Percentiles rank a stretch among this genome's conserved stretches.
Evolutionary conservation across 2,797 vertebrate genomes (phyloP).

Genomic region (Paramormyrops hopkinsi): DNA sequence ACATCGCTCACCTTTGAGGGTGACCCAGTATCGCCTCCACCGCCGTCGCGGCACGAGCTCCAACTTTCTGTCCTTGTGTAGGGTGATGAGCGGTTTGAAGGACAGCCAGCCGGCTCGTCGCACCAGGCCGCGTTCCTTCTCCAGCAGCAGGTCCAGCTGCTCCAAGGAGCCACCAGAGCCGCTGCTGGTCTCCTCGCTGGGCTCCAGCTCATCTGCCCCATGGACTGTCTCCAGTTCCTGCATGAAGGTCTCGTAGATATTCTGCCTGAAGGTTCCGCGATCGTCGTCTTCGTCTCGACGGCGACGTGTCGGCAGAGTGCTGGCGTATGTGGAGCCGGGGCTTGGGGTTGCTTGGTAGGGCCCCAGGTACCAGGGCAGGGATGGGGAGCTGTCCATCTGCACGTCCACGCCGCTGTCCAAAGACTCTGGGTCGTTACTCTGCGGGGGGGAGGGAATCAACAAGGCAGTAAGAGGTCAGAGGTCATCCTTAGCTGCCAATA

Average conservation of each 20-base stretch:
- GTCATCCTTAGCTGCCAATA: neutral
- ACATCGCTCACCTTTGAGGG: constrained; percentile 73
- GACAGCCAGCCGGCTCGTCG: constrained; percentile 86
- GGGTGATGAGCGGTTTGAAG: constrained; percentile 81
- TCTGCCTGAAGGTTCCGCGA: constrained; percentile 63
- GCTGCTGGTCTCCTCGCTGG: constrained; percentile 61
- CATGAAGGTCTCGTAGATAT: constrained; percentile 89
- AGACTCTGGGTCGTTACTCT: constrained; percentile 60
- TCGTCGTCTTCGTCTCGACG: constrained; percentile 36
- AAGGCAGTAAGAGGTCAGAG: neutral
- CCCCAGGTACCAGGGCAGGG: constrained; percentile 60
- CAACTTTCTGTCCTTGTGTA: constrained; percentile 82
- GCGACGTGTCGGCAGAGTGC: constrained; percentile 40
- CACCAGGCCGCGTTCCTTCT: constrained; percentile 84
- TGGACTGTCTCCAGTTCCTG: constrained; percentile 76
- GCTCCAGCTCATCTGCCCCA: constrained; percentile 47
- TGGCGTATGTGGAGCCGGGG: constrained; percentile 56
- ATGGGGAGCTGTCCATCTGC: constrained; percentile 44
- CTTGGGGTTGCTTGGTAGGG: constrained; percentile 56
- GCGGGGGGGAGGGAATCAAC: neutral
- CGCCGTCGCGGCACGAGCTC: constrained; percentile 76
- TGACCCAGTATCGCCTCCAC: constrained; percentile 89
- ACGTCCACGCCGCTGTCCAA: constrained; percentile 59
- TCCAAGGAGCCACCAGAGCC: constrained; percentile 73
- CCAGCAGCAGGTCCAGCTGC: constrained; percentile 75